Evolutionary conservation across 1,140 invertebrate species (phyloP).

Genomic region (Leucophenga varia): DNA sequence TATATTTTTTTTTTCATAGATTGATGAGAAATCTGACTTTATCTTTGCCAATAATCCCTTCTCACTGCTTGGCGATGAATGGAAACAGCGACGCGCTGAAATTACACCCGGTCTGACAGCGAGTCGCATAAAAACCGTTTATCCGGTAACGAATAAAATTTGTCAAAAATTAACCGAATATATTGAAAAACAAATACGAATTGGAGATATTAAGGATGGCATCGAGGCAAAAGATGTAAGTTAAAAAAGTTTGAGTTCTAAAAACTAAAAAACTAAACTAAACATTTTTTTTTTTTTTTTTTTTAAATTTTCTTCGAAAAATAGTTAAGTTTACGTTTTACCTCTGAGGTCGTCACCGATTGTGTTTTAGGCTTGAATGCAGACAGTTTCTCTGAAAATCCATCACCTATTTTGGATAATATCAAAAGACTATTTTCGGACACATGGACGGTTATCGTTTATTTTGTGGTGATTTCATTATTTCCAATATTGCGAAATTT

Average conservation of each 20-base stretch:
- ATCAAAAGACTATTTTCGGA: slow-evolving; percentile 31
- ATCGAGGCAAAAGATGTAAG: slow-evolving; percentile 38
- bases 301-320: background rate
- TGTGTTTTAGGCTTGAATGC: slow-evolving; percentile 58
- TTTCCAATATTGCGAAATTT: slow-evolving; percentile 25
- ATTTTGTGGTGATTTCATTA: slow-evolving; percentile 20
- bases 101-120: slow-evolving; percentile 61
- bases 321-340: slow-evolving; percentile 53
- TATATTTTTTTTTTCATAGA: slow-evolving; percentile 12
- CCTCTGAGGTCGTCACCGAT: slow-evolving; percentile 58
- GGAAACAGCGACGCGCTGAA: slow-evolving; percentile 61
- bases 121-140: slow-evolving; percentile 45
- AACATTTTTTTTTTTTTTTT: background rate
- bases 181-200: slow-evolving; percentile 29
- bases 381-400: slow-evolving; percentile 39
- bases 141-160: slow-evolving; percentile 44
- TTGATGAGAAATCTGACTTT: slow-evolving; percentile 55
- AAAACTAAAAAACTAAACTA: too few species aligned
- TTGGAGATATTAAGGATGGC: slow-evolving; percentile 15
- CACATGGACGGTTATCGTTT: slow-evolving; percentile 20
- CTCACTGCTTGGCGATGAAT: slow-evolving; percentile 55
- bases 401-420: slow-evolving; percentile 29
- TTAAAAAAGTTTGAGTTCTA: background rate
- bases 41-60: slow-evolving; percentile 59
- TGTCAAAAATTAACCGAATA: slow-evolving; percentile 34